Percentiles rank a stretch among this genome's conserved stretches.
These are phyloP conservation scores for Varanus salvator DNA, from an alignment of 2,113 vertebrate species.

Conservation along the genomic window DNA sequence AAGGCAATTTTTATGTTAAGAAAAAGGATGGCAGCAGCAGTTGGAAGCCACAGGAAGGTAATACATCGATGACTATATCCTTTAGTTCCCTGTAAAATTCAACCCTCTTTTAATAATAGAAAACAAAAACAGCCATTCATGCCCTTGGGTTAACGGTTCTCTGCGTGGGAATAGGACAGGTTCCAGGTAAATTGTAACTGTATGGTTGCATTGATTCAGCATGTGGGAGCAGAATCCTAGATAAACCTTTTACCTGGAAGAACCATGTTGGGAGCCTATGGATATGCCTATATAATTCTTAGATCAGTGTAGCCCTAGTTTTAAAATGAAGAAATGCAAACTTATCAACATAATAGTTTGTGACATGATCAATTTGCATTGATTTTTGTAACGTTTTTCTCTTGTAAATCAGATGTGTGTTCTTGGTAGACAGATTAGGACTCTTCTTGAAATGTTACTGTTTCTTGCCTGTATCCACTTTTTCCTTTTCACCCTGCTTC, in stretches of 20 bases:
- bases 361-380: not conserved
- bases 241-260: not conserved
- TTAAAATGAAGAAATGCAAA: not conserved
- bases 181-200: not conserved
- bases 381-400: not conserved
- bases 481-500: slow-evolving; percentile 17
- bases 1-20: too few species aligned
- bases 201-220: not conserved
- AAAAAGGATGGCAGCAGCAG: too few species aligned
- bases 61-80: too few species aligned
- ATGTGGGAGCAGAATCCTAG: not conserved
- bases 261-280: not conserved
- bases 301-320: not conserved
- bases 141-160: too few species aligned
- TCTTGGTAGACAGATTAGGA: not conserved
- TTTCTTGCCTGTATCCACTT: not conserved
- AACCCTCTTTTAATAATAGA: not conserved
- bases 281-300: slow-evolving; percentile 21
- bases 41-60: too few species aligned
- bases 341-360: not conserved
- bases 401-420: not conserved
- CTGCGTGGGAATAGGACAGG: not conserved
- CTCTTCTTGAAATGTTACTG: not conserved
- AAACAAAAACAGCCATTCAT: not conserved
- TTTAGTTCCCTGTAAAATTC: too few species aligned